phyloP scores from a whole-genome alignment of 2,797 vertebrate genomes.

The Danionella dracula region DNA sequence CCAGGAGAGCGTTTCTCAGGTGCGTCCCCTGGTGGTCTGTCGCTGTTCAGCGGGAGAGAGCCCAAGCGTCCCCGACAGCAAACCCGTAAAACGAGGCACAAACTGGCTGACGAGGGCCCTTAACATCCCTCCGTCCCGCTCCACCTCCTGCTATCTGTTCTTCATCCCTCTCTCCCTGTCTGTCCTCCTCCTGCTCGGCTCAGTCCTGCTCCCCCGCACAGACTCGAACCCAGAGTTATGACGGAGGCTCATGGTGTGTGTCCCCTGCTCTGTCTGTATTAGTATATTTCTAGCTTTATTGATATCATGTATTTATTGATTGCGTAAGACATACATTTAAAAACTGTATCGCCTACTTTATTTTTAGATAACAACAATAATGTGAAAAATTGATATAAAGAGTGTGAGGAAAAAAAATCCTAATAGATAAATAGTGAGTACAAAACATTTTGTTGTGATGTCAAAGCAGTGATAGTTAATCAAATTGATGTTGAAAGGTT shows the following conservation, averaged over 20 bases:
- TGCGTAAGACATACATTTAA: no score
- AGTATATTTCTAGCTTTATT: no score
- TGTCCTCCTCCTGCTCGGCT: slow-evolving; percentile 59
- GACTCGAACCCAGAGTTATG: slow-evolving; percentile 48
- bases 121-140: slow-evolving; percentile 51
- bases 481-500: not conserved
- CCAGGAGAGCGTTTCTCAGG: slow-evolving; percentile 74
- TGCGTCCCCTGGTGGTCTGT: slow-evolving; percentile 69
- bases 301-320: no score
- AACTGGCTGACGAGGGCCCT: slow-evolving; percentile 44
- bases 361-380: no score
- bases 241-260: not conserved
- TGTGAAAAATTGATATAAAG: no score
- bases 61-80: slow-evolving; percentile 11
- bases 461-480: not conserved
- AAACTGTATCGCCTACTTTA: no score
- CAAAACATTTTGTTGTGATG: not conserved
- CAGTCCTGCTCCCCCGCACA: slow-evolving; percentile 58
- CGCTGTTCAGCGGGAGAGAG: slow-evolving; percentile 43
- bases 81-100: slow-evolving; percentile 19
- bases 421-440: no score
- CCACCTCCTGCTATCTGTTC: slow-evolving; percentile 54
- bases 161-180: slow-evolving; percentile 63
- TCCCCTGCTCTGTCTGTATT: no score
- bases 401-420: no score